Evolutionary conservation across 1,140 invertebrate genomes (phyloP).

Genomic region (Thaumetopoea pityocampa): DNA sequence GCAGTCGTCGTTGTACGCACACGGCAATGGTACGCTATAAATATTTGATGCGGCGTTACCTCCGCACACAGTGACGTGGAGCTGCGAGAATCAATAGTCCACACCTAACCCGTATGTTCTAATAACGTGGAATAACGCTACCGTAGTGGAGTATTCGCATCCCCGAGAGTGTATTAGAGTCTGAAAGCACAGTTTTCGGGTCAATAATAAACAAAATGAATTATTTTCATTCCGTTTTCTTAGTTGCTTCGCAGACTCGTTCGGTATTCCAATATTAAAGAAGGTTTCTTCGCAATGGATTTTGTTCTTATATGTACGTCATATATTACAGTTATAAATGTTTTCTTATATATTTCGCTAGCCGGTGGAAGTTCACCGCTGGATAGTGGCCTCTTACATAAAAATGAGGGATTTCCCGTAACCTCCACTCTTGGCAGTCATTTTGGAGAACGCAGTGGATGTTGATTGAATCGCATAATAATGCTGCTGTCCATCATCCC

Average conservation of each 20-base stretch:
- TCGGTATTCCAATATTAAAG: conserved; percentile 10
- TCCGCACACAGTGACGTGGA: conserved; percentile 16
- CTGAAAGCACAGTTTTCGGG: conserved; percentile 27
- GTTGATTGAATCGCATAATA: no score
- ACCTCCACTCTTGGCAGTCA: no score
- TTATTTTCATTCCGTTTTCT: conserved; percentile 14
- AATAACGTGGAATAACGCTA: conserved; percentile 33
- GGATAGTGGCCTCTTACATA: no score
- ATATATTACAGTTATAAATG: not conserved
- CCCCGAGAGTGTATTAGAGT: conserved; percentile 28
- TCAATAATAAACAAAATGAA: conserved; percentile 22
- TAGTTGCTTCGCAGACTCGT: conserved; percentile 16
- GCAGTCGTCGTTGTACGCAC: conserved; percentile 4
- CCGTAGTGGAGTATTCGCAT: conserved; percentile 22
- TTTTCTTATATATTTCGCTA: not conserved
- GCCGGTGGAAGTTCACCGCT: no score
- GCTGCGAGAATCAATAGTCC: conserved; percentile 33
- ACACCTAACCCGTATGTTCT: conserved; percentile 30
- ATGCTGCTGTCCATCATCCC: no score
- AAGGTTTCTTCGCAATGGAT: conserved; percentile 6
- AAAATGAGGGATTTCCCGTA: no score
- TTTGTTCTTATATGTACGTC: not conserved
- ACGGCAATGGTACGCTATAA: conserved; percentile 27
- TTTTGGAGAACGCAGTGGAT: no score
- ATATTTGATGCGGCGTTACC: conserved; percentile 34